These are phyloP conservation scores for Athrips mouffetella DNA, from an alignment of 2,888 invertebrate genomes.

Conservation along the genomic window DNA sequence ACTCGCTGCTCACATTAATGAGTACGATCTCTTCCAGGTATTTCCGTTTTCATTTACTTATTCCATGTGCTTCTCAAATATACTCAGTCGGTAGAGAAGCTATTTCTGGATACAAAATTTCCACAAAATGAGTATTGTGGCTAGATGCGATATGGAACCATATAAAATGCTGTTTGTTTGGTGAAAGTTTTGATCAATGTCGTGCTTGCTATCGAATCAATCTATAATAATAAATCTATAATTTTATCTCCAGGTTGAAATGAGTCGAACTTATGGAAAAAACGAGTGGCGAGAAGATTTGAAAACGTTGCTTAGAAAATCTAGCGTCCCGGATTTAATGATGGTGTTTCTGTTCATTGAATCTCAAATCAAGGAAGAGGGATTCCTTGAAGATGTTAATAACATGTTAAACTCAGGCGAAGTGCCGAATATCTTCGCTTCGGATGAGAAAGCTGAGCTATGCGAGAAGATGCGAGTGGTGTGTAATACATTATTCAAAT, in stretches of 20 bases:
- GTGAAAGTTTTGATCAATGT: too few relatives aligned
- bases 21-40: slow-evolving; percentile 89
- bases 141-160: too few relatives aligned
- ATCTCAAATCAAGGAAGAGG: slow-evolving; percentile 95
- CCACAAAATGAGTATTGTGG: too few relatives aligned
- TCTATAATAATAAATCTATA: background rate
- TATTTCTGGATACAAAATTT: too few relatives aligned
- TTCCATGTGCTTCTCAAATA: too few relatives aligned
- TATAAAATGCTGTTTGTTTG: too few relatives aligned
- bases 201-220: background rate
- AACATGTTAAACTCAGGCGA: slow-evolving; percentile 96
- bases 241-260: slow-evolving; percentile 85
- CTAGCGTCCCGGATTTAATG: slow-evolving; percentile 90
- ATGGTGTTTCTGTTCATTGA: slow-evolving; percentile 95
- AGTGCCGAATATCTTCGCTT: slow-evolving; percentile 91
- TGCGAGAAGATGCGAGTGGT: slow-evolving; percentile 93
- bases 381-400: slow-evolving; percentile 94
- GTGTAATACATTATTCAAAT: slow-evolving; percentile 26
- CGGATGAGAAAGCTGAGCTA: slow-evolving; percentile 92
- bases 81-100: too few relatives aligned
- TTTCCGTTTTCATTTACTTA: background rate
- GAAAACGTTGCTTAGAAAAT: slow-evolving; percentile 87
- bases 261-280: slow-evolving; percentile 89
- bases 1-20: slow-evolving; percentile 94
- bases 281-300: slow-evolving; percentile 96